A percentile compares a stretch with the other conserved stretches of the same genome.
These are phyloP conservation scores for Xylota segnis DNA, from an alignment of 2,888 invertebrate species.

Conservation along the genomic window DNA sequence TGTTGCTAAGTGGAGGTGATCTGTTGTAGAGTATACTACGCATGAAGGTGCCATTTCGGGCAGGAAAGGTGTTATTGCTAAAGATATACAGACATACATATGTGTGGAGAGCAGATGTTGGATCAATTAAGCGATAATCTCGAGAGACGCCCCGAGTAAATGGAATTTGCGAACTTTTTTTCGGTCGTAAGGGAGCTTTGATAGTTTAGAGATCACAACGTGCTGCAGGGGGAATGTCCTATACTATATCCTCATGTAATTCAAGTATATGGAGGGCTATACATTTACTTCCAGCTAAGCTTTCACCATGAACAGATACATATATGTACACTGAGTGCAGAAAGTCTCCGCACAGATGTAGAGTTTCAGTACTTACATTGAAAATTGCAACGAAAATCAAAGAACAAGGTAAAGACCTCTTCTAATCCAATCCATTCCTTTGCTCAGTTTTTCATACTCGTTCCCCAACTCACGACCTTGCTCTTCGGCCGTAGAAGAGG, in stretches of 20 bases:
- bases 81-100: conserved; percentile 8
- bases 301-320: no score
- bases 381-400: no score
- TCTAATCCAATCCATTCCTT: no score
- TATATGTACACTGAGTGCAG: no score
- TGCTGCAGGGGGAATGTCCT: neutral
- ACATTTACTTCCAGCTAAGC: neutral
- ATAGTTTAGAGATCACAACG: conserved; percentile 32
- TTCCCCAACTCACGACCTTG: no score
- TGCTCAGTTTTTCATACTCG: no score
- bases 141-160: neutral
- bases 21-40: conserved; percentile 23
- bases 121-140: conserved; percentile 6
- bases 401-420: no score
- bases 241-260: neutral
- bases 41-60: conserved; percentile 14
- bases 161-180: conserved; percentile 4
- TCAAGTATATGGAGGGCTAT: neutral
- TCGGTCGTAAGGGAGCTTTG: neutral
- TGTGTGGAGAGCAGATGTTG: conserved; percentile 13
- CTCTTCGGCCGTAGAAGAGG: no score
- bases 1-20: conserved; percentile 53
- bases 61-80: conserved; percentile 7
- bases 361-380: no score
- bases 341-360: no score